A percentile compares a stretch with the other conserved stretches of the same genome.
Evolutionary conservation across 2,888 invertebrate species (phyloP).

Genomic region (Andricus quercusramuli): DNA sequence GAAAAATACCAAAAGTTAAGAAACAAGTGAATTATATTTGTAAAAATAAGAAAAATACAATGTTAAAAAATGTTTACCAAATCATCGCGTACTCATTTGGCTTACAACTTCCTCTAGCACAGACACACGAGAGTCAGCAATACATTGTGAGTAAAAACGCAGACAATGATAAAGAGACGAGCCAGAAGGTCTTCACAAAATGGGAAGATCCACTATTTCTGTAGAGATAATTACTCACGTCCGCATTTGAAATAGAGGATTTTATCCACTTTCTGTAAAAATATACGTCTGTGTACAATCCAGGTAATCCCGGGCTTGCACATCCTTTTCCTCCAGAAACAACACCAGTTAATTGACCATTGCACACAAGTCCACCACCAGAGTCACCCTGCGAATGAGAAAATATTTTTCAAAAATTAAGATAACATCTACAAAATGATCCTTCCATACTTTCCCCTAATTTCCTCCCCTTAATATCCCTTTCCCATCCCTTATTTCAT

Average conservation of each 20-base stretch:
- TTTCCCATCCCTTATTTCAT: no score
- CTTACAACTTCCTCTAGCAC: background rate
- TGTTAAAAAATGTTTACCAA: background rate
- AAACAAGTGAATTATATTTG: background rate
- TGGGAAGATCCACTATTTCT: background rate
- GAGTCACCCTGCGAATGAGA: slow-evolving; percentile 70
- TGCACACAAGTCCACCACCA: slow-evolving; percentile 72
- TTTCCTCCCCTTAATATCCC: no score
- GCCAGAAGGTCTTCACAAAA: slow-evolving; percentile 1
- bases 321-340: slow-evolving; percentile 73
- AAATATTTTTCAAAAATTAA: slow-evolving; percentile 11
- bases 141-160: background rate
- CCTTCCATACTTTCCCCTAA: no score
- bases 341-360: slow-evolving; percentile 64
- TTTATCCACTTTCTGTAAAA: slow-evolving; percentile 65
- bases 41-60: background rate
- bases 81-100: background rate
- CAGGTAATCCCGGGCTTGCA: slow-evolving; percentile 66
- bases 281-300: slow-evolving; percentile 67
- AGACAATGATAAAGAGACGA: background rate
- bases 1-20: background rate
- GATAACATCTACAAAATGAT: no score
- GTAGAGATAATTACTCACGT: background rate
- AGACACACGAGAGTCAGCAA: slow-evolving; percentile 3
- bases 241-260: background rate